Percentiles rank a stretch among this genome's conserved stretches.
These are phyloP conservation scores for Drosophila peninsularis DNA, from an alignment of 2,888 invertebrate genomes.

Conservation along the genomic window DNA sequence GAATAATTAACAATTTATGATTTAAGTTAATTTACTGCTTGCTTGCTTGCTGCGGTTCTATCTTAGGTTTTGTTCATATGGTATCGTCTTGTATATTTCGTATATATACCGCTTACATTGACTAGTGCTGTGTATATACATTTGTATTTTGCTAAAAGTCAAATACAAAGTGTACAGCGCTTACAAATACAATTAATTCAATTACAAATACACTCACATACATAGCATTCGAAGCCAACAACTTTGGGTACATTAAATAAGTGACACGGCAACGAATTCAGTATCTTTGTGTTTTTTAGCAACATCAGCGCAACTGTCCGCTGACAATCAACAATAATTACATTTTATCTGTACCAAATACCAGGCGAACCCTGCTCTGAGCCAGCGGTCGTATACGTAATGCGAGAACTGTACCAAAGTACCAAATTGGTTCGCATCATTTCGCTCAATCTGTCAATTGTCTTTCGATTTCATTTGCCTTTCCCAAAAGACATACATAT, in stretches of 20 bases:
- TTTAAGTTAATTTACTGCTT: conserved; percentile 7
- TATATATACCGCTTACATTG: conserved; percentile 44
- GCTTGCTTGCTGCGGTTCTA: neutral
- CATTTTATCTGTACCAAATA: conserved; percentile 22
- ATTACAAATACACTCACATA: conserved; percentile 38
- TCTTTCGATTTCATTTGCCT: neutral
- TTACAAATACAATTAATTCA: conserved; percentile 38
- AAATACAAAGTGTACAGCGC: conserved; percentile 42
- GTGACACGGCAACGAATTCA: conserved; percentile 59
- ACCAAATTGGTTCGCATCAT: conserved; percentile 1
- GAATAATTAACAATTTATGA: neutral
- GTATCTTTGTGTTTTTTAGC: conserved; percentile 19
- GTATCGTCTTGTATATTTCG: conserved; percentile 6
- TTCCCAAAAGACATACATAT: conserved; percentile 5
- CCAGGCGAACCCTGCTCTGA: conserved; percentile 25
- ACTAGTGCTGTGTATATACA: conserved; percentile 30
- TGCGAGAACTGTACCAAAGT: conserved; percentile 12
- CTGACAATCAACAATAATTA: conserved; percentile 49
- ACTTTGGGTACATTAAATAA: conserved; percentile 51
- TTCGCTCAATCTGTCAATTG: neutral
- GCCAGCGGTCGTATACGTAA: conserved; percentile 55
- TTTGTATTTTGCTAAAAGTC: conserved; percentile 36
- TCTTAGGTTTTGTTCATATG: neutral
- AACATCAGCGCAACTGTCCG: conserved; percentile 21
- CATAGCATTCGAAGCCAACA: conserved; percentile 51